Evolutionary conservation across 2,888 invertebrate species (phyloP).

Genomic region (Agrilus cyanescens): DNA sequence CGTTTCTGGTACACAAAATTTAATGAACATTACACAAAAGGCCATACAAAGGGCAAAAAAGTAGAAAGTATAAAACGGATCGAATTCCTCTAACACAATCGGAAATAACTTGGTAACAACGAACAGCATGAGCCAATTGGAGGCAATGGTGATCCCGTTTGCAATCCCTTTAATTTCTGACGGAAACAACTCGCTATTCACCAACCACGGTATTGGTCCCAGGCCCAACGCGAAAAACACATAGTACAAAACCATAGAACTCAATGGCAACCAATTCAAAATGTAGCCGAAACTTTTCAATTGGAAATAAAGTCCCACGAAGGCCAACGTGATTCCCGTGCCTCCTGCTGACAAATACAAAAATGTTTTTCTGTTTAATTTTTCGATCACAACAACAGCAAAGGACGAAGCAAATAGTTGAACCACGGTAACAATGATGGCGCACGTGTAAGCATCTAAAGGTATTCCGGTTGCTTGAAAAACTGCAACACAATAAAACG

Average conservation of each 20-base stretch:
- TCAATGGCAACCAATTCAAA: conserved; percentile 11
- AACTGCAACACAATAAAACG: conserved; percentile 62
- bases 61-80: conserved; percentile 13
- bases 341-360: conserved; percentile 7
- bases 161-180: conserved; percentile 15
- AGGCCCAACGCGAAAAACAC: conserved; percentile 12
- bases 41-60: conserved; percentile 12
- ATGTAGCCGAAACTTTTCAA: neutral
- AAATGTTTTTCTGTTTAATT: conserved; percentile 56
- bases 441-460: conserved; percentile 47
- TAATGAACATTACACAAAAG: conserved; percentile 8
- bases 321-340: conserved; percentile 4
- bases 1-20: conserved; percentile 12
- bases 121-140: conserved; percentile 13
- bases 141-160: conserved; percentile 12
- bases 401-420: conserved; percentile 58
- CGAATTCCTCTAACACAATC: conserved; percentile 9
- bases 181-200: conserved; percentile 12
- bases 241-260: conserved; percentile 10
- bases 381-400: conserved; percentile 59
- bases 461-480: conserved; percentile 56
- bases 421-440: conserved; percentile 65
- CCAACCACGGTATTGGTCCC: conserved; percentile 16
- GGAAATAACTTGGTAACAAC: conserved; percentile 13
- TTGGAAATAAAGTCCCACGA: no score